phyloP scores from a whole-genome alignment of 2,888 invertebrate species.

The Scaeva pyrastri region DNA sequence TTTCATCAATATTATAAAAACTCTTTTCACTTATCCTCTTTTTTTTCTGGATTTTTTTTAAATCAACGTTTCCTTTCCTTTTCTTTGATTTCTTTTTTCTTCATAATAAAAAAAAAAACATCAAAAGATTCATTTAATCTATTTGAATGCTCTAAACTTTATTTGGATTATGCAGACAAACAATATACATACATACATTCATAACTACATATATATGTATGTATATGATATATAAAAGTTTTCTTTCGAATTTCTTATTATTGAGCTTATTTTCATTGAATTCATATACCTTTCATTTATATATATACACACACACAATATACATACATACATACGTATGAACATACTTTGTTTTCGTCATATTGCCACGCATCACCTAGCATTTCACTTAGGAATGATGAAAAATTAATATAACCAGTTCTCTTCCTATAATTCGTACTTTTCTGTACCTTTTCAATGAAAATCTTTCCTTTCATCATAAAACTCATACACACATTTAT shows the following conservation, averaged over 20 bases:
- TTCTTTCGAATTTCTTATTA: background rate
- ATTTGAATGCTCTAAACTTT: background rate
- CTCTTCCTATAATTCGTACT: background rate
- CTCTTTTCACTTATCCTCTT: no score
- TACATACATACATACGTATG: no score
- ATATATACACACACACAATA: no score
- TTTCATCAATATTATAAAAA: no score
- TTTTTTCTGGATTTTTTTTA: no score
- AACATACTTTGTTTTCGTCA: background rate
- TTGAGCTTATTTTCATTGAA: background rate
- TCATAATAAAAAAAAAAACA: background rate
- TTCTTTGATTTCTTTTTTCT: background rate
- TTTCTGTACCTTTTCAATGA: conserved; percentile 7
- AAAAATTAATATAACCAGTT: conserved; percentile 54
- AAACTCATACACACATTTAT: background rate
- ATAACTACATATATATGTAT: no score
- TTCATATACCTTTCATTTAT: background rate
- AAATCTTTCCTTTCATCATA: conserved; percentile 33
- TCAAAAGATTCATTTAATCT: background rate
- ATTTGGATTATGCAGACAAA: no score
- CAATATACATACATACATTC: no score
- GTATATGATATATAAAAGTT: background rate
- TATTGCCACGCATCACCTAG: conserved; percentile 20
- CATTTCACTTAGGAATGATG: conserved; percentile 43
- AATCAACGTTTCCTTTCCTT: no score